Evolutionary conservation across 1,140 invertebrate species (phyloP), one percentile per base, ranked within the genome.

Genomic region (Lepidurus arcticus): DNA sequence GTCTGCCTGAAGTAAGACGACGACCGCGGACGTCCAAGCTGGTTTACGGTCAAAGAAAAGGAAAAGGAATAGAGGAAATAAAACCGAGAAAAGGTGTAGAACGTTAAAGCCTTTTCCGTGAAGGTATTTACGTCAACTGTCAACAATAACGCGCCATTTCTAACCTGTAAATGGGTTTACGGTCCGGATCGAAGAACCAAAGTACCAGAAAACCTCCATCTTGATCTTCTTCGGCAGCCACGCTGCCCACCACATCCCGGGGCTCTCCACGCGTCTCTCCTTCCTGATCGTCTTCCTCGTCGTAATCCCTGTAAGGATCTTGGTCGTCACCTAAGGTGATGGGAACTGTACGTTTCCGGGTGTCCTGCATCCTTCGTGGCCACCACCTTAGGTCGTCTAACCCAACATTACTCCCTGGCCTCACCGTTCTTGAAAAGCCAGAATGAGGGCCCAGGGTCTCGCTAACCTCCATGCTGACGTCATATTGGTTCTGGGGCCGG

Each of bases 1-100:
- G 85, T 82, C 91, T 92, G 21, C 91, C 91, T 82, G 92, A 90
- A 42, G 86, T 88, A 78, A 89, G 88, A 47, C 89, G 88, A 1
- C 91, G 88, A 44, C 91, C 92, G 73, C 93, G 87, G 65, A 93
- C 92, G 85, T 94, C 93, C 83, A 93, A 94, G 84, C 93, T 94
- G 87, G 80, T 75, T 79, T 81, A 53, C 44, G 75, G 24, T 53
- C 43, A 11, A 34, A 74, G 76, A 88, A 88, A 76, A 83, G 79
- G 84, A 84, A 83, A 84, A 76, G 43, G 44, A 34, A 4, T 0
- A 65, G n/a, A 21, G 53, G 3, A 53, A 65, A 65, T 21, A 65
- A 7, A 65, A 65, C 13, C 1, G 21, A 65, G 13, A 65, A 21
- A 21, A 65, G 8, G 7, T 13, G 6, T 21, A 76, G 76, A 44